A percentile compares a stretch with the other conserved stretches of the same genome.
Conservation (phyloP, 2,113 vertebrate species). For the Syngnathoides biaculeatus region DNA sequence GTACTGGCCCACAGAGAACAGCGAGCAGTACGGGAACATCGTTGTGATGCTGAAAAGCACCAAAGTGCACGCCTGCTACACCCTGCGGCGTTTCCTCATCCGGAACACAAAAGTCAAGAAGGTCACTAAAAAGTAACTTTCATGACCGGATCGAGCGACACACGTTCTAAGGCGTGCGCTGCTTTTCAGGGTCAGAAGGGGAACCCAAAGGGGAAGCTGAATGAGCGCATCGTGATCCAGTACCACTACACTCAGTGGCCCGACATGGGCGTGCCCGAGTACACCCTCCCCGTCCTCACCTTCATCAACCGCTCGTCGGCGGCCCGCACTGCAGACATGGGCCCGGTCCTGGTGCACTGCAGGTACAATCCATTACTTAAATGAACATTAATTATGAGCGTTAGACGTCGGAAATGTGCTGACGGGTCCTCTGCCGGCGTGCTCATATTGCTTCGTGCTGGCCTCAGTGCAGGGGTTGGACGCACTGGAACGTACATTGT, state of each 20-base stretch:
- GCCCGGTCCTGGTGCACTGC: constrained; percentile 95
- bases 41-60: constrained; percentile 94
- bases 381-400: constrained; percentile 16
- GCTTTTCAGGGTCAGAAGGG: constrained; percentile 85
- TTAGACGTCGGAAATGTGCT: constrained; percentile 18
- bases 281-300: constrained; percentile 92
- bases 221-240: constrained; percentile 87
- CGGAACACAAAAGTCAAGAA: constrained; percentile 94
- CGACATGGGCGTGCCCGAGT: constrained; percentile 97
- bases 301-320: constrained; percentile 92
- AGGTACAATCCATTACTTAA: constrained; percentile 73
- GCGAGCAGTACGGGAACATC: constrained; percentile 93
- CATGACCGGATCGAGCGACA: neutral
- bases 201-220: constrained; percentile 86
- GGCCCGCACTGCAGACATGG: constrained; percentile 79
- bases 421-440: constrained; percentile 8
- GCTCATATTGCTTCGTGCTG: constrained; percentile 35
- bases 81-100: constrained; percentile 86
- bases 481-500: constrained; percentile 98
- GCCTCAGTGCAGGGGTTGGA: constrained; percentile 89
- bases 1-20: constrained; percentile 95
- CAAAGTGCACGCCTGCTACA: constrained; percentile 93
- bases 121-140: constrained; percentile 61
- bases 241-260: constrained; percentile 99
- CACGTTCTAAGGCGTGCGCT: neutral